Evolutionary conservation across 2,113 vertebrate genomes (phyloP).

Genomic region (Corythaeola cristata): DNA sequence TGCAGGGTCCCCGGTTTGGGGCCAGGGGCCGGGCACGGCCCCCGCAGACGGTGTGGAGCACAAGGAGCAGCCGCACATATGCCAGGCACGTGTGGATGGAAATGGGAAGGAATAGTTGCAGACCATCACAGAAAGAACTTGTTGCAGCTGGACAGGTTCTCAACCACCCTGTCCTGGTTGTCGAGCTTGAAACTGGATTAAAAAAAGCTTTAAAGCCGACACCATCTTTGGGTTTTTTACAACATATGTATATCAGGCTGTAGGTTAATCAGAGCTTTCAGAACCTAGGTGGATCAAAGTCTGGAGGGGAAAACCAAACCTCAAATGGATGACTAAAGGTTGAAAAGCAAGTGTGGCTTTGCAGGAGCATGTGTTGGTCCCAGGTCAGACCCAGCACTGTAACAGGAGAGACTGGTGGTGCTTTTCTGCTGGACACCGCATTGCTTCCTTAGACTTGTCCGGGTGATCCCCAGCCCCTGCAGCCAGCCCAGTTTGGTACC

Average conservation of each 20-base stretch:
- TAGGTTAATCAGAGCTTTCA: neutral
- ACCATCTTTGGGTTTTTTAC: neutral
- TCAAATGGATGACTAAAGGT: neutral
- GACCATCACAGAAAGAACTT: neutral
- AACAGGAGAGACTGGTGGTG: rapidly evolving
- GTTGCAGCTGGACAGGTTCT: neutral
- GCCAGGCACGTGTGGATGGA: neutral
- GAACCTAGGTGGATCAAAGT: neutral
- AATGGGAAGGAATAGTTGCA: neutral
- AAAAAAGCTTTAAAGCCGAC: neutral
- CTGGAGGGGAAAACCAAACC: neutral
- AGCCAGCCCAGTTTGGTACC: neutral
- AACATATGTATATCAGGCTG: too few species aligned
- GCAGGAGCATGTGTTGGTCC: neutral
- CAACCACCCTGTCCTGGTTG: neutral
- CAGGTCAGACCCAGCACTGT: neutral
- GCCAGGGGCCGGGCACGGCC: neutral
- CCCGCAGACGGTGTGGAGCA: rapidly evolving
- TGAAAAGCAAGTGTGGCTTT: neutral
- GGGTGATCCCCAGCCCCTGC: neutral
- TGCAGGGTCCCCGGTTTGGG: neutral
- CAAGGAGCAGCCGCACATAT: neutral
- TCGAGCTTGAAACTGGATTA: neutral
- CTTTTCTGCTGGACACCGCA: rapidly evolving
- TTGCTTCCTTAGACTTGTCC: neutral